Evolutionary conservation across 1,140 invertebrate genomes (phyloP), one percentile per base, ranked within the genome.

Genomic region (Eupeodes corollae): DNA sequence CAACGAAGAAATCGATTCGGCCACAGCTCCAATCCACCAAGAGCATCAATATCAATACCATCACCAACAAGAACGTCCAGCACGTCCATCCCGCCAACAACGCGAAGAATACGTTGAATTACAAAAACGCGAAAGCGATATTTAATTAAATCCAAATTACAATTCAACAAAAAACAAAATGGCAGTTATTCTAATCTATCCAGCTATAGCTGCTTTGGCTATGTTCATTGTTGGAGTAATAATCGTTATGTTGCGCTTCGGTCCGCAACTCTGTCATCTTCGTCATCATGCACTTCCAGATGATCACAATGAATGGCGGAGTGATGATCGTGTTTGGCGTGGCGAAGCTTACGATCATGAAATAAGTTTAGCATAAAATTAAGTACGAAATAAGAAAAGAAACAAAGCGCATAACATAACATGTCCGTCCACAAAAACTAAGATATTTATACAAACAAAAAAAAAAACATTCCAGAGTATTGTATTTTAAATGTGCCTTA

Each of bases 51-150:
- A 41, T 46, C 56, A 34, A 44, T 49, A 35, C 47, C 55, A 52
- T 41, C 62, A 53, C 53, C 67, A 54, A 56, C 67, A 59, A 48
- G 65, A 18, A 57, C 63, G 43, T 34, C 56, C 50, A 51, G 61
- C 46, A 47, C 57, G 63, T 15, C 63, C 63, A 15, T 63, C 66
- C 30, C 56, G 68, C 13, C 56, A 56, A 11, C 56, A 67, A 42
- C 59, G 63, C 63, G 74, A 79, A 48, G 79, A 84, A 57, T 84
- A 83, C 61, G 72, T 85, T 37, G 84, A 88, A 62, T 64, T 88
- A 50, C 80, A 86, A 47, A 86, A 86, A 63, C 72, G 83, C 48
- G 85, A 89, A 63, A 88, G 85, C 69, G 84, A 88, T 55, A 85
- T 88, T 50, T 89, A 78, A 77, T 52, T 44, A 26, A 47, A 45